Percentiles rank a stretch among this genome's conserved stretches.
Evolutionary conservation across 1,140 invertebrate species (phyloP).

Genomic region (Drosophila quadrilineata): DNA sequence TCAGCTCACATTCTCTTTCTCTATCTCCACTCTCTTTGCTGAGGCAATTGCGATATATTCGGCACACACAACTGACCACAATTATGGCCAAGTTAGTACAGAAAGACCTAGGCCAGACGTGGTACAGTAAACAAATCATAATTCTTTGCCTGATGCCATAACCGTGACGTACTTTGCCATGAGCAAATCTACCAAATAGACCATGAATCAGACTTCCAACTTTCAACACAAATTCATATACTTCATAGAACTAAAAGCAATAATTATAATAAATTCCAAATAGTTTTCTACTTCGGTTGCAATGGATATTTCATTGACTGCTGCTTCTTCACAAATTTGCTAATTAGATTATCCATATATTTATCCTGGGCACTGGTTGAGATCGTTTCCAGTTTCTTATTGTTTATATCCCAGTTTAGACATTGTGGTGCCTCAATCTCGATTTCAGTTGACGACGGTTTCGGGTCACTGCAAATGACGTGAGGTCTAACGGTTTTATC

Average conservation of each 20-base stretch:
- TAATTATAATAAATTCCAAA: too few relatives aligned
- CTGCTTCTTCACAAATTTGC: slow-evolving; percentile 22
- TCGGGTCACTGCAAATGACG: slow-evolving; percentile 15
- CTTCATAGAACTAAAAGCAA: too few relatives aligned
- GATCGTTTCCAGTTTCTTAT: slow-evolving; percentile 17
- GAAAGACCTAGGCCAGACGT: background rate
- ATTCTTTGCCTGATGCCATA: slow-evolving; percentile 35
- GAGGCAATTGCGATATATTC: too few relatives aligned
- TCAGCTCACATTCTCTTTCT: too few relatives aligned
- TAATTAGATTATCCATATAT: slow-evolving; percentile 50
- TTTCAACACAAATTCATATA: slow-evolving; percentile 14
- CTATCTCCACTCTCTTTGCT: too few relatives aligned
- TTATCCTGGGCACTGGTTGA: slow-evolving; percentile 29
- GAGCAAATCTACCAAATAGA: background rate
- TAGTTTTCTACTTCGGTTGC: too few relatives aligned
- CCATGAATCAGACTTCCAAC: slow-evolving; percentile 32
- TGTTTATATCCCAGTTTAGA: slow-evolving; percentile 46
- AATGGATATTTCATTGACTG: background rate
- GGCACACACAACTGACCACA: slow-evolving; percentile 5
- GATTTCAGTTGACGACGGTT: background rate
- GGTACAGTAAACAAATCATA: slow-evolving; percentile 52
- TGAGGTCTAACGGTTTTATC: slow-evolving; percentile 22
- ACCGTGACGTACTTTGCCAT: slow-evolving; percentile 40
- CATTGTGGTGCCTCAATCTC: slow-evolving; percentile 35
- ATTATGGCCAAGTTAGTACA: slow-evolving; percentile 1